phyloP scores from a whole-genome alignment of 1,140 invertebrate species.

The Tribolium madens region DNA sequence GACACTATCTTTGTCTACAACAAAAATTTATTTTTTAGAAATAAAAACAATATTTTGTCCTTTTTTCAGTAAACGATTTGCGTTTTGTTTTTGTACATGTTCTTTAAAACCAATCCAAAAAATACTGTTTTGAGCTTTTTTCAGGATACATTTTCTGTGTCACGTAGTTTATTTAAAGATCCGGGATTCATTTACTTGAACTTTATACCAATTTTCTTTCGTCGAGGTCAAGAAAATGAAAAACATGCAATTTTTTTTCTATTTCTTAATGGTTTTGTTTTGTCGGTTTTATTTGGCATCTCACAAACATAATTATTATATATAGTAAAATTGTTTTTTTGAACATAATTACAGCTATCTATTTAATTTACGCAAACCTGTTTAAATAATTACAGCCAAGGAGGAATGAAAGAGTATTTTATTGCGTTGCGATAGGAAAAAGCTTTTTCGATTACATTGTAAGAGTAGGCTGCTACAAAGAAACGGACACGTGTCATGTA shows the following conservation, averaged over 20 bases:
- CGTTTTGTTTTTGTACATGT: too few relatives aligned
- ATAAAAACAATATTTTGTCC: too few relatives aligned
- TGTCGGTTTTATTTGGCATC: slow-evolving; percentile 17
- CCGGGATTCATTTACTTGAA: background rate
- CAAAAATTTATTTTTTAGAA: too few relatives aligned
- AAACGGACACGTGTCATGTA: background rate
- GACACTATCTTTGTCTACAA: too few relatives aligned
- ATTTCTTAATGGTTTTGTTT: slow-evolving; percentile 26
- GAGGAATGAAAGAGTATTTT: background rate
- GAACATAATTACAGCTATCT: slow-evolving; percentile 16
- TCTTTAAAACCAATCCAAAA: too few relatives aligned
- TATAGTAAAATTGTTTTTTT: slow-evolving; percentile 16
- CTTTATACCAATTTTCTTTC: background rate
- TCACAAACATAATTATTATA: slow-evolving; percentile 1
- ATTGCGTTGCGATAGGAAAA: background rate
- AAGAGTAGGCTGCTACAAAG: background rate
- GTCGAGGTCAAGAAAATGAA: slow-evolving; percentile 17
- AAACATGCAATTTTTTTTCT: background rate
- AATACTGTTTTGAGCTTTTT: too few relatives aligned
- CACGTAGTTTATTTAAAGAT: background rate
- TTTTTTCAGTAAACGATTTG: too few relatives aligned
- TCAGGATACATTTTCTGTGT: too few relatives aligned
- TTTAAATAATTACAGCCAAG: slow-evolving; percentile 25
- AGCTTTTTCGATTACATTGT: background rate
- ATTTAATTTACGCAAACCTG: slow-evolving; percentile 31